Conservation (phyloP, 2,888 invertebrate genomes). For the Agapetus fuscipes region DNA sequence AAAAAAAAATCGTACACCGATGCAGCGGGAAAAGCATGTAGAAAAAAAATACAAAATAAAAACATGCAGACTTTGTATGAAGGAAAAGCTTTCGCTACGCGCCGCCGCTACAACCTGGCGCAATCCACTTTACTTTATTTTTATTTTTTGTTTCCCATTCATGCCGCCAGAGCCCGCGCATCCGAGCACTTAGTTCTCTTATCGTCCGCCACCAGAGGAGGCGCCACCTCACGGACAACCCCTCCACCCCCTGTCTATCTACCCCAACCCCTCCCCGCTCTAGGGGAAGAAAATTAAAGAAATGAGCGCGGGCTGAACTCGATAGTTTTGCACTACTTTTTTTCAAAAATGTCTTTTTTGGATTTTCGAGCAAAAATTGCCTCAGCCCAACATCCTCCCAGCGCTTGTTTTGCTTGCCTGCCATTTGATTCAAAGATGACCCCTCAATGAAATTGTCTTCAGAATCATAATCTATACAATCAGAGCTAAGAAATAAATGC, state of each 20-base stretch:
- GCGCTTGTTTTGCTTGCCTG: too few species aligned
- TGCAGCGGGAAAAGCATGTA: too few species aligned
- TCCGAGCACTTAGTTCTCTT: neutral
- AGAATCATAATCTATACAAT: too few species aligned
- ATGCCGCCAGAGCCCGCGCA: conserved; percentile 11
- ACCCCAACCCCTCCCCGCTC: conserved; percentile 4
- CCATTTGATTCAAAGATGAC: too few species aligned
- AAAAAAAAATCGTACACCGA: too few species aligned
- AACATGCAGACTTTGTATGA: too few species aligned
- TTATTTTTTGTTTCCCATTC: conserved; percentile 4
- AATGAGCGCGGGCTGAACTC: conserved; percentile 17
- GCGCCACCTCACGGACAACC: conserved; percentile 6
- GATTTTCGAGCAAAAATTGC: too few species aligned
- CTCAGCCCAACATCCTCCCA: too few species aligned
- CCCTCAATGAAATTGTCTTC: too few species aligned
- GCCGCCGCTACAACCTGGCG: conserved; percentile 9
- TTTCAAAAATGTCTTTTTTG: too few species aligned
- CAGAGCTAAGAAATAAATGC: too few species aligned
- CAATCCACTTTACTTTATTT: conserved; percentile 1
- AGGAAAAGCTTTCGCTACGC: conserved; percentile 9
- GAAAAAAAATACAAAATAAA: too few species aligned
- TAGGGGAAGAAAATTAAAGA: conserved; percentile 15
- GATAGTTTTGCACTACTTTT: conserved; percentile 5
- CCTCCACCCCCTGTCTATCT: conserved; percentile 10
- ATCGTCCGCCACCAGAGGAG: conserved; percentile 6